Percentiles rank a stretch among this genome's conserved stretches.
phyloP scores from a whole-genome alignment of 2,888 invertebrate genomes.

The Ectemnius continuus region DNA sequence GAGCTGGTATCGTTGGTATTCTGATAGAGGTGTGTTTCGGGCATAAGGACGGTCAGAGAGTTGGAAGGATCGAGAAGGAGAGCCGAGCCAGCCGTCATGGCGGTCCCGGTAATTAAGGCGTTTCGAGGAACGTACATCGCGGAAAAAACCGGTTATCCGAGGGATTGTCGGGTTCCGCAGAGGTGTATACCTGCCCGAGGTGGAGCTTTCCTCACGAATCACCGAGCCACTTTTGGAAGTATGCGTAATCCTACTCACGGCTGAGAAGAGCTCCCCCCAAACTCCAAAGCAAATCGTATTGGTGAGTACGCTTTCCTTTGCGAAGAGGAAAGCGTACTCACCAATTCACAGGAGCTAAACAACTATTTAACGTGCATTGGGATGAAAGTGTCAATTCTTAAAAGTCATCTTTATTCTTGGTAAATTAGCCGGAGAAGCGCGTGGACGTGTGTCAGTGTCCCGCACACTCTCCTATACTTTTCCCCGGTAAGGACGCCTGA shows the following conservation, averaged over 20 bases:
- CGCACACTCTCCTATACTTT: too few relatives aligned
- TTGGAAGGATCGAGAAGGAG: constrained; percentile 37
- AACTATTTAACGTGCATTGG: too few relatives aligned
- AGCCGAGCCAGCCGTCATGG: constrained; percentile 34
- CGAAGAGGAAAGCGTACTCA: too few relatives aligned
- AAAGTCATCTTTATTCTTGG: too few relatives aligned
- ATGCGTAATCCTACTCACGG: constrained; percentile 45
- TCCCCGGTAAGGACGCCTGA: too few relatives aligned
- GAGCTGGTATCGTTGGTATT: too few relatives aligned
- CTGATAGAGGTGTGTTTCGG: background rate
- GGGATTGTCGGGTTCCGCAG: constrained; percentile 36
- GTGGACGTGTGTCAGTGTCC: too few relatives aligned
- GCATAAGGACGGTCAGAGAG: constrained; percentile 23
- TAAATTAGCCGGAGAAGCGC: too few relatives aligned
- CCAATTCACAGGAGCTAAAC: too few relatives aligned
- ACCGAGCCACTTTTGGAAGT: constrained; percentile 33
- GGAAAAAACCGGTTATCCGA: constrained; percentile 68
- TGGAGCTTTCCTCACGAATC: constrained; percentile 19
- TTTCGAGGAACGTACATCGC: constrained; percentile 62
- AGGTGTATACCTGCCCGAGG: constrained; percentile 52
- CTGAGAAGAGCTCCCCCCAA: constrained; percentile 11
- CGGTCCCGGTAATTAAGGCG: constrained; percentile 70
- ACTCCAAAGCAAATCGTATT: too few relatives aligned
- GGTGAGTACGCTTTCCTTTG: too few relatives aligned
- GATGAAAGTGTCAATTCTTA: too few relatives aligned